Conservation (phyloP, 2,888 invertebrate species). For the Altica lythri region DNA sequence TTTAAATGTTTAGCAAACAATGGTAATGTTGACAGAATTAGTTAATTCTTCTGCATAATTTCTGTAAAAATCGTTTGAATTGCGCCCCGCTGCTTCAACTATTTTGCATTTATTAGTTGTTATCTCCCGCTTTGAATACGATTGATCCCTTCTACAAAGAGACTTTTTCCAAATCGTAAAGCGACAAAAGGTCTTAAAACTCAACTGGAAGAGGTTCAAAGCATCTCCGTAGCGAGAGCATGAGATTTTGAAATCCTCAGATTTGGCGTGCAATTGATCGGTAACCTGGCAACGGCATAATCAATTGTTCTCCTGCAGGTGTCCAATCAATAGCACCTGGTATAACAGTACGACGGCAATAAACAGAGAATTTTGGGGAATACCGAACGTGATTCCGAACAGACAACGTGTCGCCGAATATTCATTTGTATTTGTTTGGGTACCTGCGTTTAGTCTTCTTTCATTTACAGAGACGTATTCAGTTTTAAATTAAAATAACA, state of each 20-base stretch:
- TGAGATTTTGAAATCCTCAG: slow-evolving; percentile 57
- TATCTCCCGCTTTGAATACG: slow-evolving; percentile 25
- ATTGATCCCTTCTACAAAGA: slow-evolving; percentile 21
- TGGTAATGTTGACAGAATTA: not conserved
- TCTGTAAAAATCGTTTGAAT: slow-evolving; percentile 2
- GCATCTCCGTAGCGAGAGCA: slow-evolving; percentile 46
- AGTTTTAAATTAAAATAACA: not conserved
- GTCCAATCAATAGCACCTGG: slow-evolving; percentile 59
- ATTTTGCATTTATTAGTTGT: slow-evolving; percentile 25
- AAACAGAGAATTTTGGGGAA: slow-evolving; percentile 48
- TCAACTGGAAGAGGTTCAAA: slow-evolving; percentile 37
- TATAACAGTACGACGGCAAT: slow-evolving; percentile 38
- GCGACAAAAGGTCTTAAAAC: slow-evolving; percentile 30
- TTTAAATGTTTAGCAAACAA: too few species aligned
- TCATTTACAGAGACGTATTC: slow-evolving; percentile 5
- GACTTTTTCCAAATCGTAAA: slow-evolving; percentile 24
- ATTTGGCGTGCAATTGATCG: slow-evolving; percentile 54
- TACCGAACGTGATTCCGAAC: slow-evolving; percentile 43
- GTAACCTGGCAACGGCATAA: slow-evolving; percentile 55
- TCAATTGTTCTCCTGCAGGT: slow-evolving; percentile 57
- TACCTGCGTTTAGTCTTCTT: slow-evolving; percentile 20
- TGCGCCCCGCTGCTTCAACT: slow-evolving; percentile 14
- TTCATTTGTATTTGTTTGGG: slow-evolving; percentile 32
- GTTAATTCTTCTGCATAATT: slow-evolving; percentile 8
- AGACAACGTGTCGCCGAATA: slow-evolving; percentile 51